These are phyloP conservation scores for Pandemis heparana DNA, from an alignment of 2,888 invertebrate species.

Conservation along the genomic window DNA sequence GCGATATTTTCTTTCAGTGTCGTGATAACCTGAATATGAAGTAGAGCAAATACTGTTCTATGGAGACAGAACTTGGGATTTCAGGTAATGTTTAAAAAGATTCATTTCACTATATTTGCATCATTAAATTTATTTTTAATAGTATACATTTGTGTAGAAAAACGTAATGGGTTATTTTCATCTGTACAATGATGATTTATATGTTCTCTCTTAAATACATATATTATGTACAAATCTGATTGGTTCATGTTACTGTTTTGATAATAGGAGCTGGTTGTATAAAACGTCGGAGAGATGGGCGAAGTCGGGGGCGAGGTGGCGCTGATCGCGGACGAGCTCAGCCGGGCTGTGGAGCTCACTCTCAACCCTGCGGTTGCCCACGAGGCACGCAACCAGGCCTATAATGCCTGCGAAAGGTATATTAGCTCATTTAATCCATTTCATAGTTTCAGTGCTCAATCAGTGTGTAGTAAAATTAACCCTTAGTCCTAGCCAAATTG, in stretches of 20 bases:
- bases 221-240: neutral
- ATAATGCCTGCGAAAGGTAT: constrained; percentile 91
- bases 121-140: constrained; percentile 38
- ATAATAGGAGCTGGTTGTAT: constrained; percentile 56
- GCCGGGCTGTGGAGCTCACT: constrained; percentile 92
- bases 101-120: constrained; percentile 14
- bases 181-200: neutral
- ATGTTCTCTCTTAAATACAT: neutral
- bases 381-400: constrained; percentile 91
- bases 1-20: constrained; percentile 52
- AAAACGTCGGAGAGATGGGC: constrained; percentile 72
- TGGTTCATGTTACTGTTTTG: constrained; percentile 29
- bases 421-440: neutral
- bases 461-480: too few relatives aligned
- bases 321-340: constrained; percentile 91
- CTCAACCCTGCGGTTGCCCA: constrained; percentile 92
- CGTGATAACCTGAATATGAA: constrained; percentile 51
- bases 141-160: neutral
- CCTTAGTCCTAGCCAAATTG: too few relatives aligned
- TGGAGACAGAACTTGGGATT: constrained; percentile 57
- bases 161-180: neutral
- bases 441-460: neutral
- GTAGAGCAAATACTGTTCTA: constrained; percentile 54
- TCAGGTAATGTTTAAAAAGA: constrained; percentile 56
- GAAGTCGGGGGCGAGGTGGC: constrained; percentile 87